A percentile compares a stretch with the other conserved stretches of the same genome.
These are phyloP conservation scores for Phenganax marumi DNA, from an alignment of 92 coral and sea anemone genomes.

Conservation along the genomic window DNA sequence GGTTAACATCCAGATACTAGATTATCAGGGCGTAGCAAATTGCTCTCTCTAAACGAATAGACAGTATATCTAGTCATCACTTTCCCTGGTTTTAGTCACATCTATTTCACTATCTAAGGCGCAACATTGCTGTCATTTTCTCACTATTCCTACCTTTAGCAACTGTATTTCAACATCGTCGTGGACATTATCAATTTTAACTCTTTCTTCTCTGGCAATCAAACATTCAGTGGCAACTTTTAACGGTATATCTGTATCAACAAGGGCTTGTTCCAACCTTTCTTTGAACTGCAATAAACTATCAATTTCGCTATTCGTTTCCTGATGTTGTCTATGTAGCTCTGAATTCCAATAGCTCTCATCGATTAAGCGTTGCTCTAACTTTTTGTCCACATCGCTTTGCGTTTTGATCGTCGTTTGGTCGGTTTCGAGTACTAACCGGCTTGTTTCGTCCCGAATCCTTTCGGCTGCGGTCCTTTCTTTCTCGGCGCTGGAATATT, in stretches of 20 bases:
- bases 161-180: conserved; percentile 96
- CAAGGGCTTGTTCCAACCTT: conserved; percentile 77
- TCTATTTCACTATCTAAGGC: background rate
- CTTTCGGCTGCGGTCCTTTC: conserved; percentile 91
- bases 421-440: conserved; percentile 86
- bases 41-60: no score
- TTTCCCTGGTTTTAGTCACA: background rate
- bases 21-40: no score
- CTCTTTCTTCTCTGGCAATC: conserved; percentile 79
- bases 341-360: conserved; percentile 92
- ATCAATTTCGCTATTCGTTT: conserved; percentile 73
- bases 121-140: no score
- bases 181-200: conserved; percentile 86
- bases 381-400: conserved; percentile 86
- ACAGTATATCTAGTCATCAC: background rate
- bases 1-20: no score
- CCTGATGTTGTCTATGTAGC: conserved; percentile 80
- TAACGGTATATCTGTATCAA: conserved; percentile 84
- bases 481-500: conserved; percentile 81
- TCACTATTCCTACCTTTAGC: conserved; percentile 61
- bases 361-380: conserved; percentile 86
- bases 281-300: conserved; percentile 74
- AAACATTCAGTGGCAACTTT: conserved; percentile 92
- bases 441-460: conserved; percentile 90
- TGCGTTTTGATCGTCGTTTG: conserved; percentile 86